phyloP scores from a whole-genome alignment of 2,888 invertebrate genomes.

The Brachylomia viminalis region DNA sequence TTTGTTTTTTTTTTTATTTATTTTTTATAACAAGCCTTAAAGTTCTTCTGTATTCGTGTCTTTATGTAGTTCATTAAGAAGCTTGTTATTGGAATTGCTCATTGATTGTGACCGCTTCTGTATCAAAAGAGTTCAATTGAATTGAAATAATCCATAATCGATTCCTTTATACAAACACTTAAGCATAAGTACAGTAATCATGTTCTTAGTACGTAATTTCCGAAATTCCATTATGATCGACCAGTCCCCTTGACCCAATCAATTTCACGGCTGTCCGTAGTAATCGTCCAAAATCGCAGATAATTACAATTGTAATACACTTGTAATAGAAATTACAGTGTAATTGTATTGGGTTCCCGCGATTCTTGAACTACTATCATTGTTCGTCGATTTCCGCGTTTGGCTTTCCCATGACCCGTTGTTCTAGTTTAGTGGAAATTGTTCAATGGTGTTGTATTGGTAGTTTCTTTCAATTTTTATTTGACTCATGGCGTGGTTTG shows the following conservation, averaged over 20 bases:
- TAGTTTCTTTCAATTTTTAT: slow-evolving; percentile 58
- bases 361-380: slow-evolving; percentile 61
- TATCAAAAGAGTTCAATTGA: slow-evolving; percentile 22
- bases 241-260: slow-evolving; percentile 43
- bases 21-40: neutral
- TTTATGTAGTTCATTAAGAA: slow-evolving; percentile 4
- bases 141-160: slow-evolving; percentile 2
- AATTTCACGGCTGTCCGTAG: slow-evolving; percentile 49
- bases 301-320: slow-evolving; percentile 59
- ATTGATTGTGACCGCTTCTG: neutral
- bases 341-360: slow-evolving; percentile 62
- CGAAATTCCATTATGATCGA: slow-evolving; percentile 36
- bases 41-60: neutral
- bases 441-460: slow-evolving; percentile 66
- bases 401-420: slow-evolving; percentile 78
- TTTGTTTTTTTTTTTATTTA: too few species aligned
- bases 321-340: slow-evolving; percentile 62
- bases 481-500: slow-evolving; percentile 50
- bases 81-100: slow-evolving; percentile 8
- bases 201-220: slow-evolving; percentile 17
- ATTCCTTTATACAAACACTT: slow-evolving; percentile 29
- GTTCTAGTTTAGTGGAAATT: slow-evolving; percentile 75
- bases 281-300: slow-evolving; percentile 49
- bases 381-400: slow-evolving; percentile 74
- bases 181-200: slow-evolving; percentile 25